Conservation (phyloP, 2,888 invertebrate species). For the Dyspetes luteomarginatus region DNA sequence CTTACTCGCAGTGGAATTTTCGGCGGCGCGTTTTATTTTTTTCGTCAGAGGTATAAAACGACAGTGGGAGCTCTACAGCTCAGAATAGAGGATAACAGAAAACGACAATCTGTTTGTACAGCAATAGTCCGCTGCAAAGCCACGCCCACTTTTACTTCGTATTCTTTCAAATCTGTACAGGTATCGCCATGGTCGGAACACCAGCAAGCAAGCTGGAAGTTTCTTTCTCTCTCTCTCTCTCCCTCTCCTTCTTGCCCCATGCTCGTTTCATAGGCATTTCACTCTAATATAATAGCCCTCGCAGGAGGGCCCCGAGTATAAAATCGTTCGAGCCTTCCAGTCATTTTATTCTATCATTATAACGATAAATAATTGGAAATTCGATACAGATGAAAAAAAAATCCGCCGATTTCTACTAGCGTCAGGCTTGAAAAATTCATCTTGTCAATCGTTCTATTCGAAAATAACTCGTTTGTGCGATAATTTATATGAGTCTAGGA, state of each 20-base stretch:
- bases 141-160: constrained; percentile 79
- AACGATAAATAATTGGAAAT: constrained; percentile 43
- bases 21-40: neutral
- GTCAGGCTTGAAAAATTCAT: neutral
- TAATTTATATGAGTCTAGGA: neutral
- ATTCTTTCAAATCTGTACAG: constrained; percentile 78
- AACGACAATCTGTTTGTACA: constrained; percentile 70
- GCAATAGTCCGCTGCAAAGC: constrained; percentile 65
- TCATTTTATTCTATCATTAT: constrained; percentile 56
- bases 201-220: constrained; percentile 10
- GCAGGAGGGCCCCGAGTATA: constrained; percentile 62
- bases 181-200: constrained; percentile 74
- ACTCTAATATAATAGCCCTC: constrained; percentile 66
- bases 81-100: constrained; percentile 30
- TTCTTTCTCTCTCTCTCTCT: constrained; percentile 4
- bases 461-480: neutral
- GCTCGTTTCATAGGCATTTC: constrained; percentile 76
- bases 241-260: constrained; percentile 25
- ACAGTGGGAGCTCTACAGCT: constrained; percentile 2
- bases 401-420: neutral
- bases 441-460: neutral
- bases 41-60: constrained; percentile 15
- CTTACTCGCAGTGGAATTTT: constrained; percentile 28
- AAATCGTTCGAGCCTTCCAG: constrained; percentile 51
- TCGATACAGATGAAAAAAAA: constrained; percentile 48